Conservation (phyloP, 2,888 invertebrate genomes). For the Acleris holmiana region DNA sequence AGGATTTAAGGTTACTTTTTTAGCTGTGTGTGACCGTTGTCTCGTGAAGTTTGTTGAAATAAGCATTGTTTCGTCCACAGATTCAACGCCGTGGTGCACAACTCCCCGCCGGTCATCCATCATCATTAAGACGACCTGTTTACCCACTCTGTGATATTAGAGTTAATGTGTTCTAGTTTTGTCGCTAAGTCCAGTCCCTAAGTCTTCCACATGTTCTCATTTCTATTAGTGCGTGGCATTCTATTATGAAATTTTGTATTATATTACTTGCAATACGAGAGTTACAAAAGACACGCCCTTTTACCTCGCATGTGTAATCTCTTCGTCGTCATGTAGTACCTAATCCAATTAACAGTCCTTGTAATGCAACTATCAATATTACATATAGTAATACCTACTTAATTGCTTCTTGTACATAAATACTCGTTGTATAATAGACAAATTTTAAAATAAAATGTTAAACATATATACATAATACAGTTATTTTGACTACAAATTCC, state of each 20-base stretch:
- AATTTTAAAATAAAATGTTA: constrained; percentile 18
- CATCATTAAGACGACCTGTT: constrained; percentile 68
- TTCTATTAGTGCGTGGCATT: constrained; percentile 44
- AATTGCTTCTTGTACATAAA: constrained; percentile 26
- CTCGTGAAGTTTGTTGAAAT: constrained; percentile 38
- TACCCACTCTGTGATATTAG: constrained; percentile 75
- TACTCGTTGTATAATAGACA: constrained; percentile 28
- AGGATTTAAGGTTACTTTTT: background rate
- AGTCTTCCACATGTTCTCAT: constrained; percentile 59
- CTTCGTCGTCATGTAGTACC: constrained; percentile 4
- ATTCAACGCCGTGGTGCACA: constrained; percentile 81
- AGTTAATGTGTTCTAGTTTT: constrained; percentile 38
- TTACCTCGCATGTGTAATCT: constrained; percentile 12
- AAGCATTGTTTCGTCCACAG: constrained; percentile 60
- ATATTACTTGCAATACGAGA: constrained; percentile 23
- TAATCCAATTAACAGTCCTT: constrained; percentile 1
- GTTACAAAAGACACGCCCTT: constrained; percentile 26
- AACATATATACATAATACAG: background rate
- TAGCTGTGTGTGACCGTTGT: constrained; percentile 26
- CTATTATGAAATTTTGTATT: constrained; percentile 38
- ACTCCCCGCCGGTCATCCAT: constrained; percentile 78
- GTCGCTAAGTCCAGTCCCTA: constrained; percentile 55
- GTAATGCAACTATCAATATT: background rate
- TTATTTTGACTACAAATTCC: background rate
- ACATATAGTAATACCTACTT: background rate